Conservation (phyloP, 2,888 invertebrate species). For the Automeris io region DNA sequence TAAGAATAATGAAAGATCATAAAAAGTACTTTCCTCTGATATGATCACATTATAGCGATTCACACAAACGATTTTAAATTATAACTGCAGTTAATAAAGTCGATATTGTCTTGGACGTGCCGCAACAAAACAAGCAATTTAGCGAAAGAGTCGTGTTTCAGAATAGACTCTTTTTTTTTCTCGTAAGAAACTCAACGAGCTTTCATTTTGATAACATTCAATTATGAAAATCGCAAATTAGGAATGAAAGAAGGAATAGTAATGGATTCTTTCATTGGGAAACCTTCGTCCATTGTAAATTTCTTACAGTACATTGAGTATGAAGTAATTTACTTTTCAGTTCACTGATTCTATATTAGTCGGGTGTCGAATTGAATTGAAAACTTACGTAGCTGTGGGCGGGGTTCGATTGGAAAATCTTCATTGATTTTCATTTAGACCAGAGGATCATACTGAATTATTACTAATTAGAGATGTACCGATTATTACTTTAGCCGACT, state of each 20-base stretch:
- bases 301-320: conserved; percentile 37
- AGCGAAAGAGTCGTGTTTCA: conserved; percentile 21
- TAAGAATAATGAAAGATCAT: conserved; percentile 39
- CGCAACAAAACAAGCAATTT: conserved; percentile 32
- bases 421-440: too few relatives aligned
- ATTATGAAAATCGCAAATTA: conserved; percentile 51
- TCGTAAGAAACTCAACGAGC: conserved; percentile 30
- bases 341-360: conserved; percentile 34
- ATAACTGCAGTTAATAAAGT: conserved; percentile 16
- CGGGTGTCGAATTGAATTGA: conserved; percentile 8
- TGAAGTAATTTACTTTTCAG: conserved; percentile 42
- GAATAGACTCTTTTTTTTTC: conserved; percentile 33
- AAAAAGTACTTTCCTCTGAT: conserved; percentile 30
- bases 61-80: conserved; percentile 13
- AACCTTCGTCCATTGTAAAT: conserved; percentile 16
- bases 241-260: conserved; percentile 22
- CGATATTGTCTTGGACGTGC: conserved; percentile 18
- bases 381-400: neutral
- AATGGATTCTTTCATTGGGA: conserved; percentile 17
- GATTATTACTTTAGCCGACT: too few relatives aligned
- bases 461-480: too few relatives aligned
- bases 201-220: conserved; percentile 51
- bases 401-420: neutral
- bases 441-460: too few relatives aligned
- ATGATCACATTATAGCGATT: conserved; percentile 32